Percentiles rank a stretch among this genome's conserved stretches.
These are phyloP conservation scores for Sceloporus undulatus DNA, from an alignment of 2,113 vertebrate species.

Conservation along the genomic window DNA sequence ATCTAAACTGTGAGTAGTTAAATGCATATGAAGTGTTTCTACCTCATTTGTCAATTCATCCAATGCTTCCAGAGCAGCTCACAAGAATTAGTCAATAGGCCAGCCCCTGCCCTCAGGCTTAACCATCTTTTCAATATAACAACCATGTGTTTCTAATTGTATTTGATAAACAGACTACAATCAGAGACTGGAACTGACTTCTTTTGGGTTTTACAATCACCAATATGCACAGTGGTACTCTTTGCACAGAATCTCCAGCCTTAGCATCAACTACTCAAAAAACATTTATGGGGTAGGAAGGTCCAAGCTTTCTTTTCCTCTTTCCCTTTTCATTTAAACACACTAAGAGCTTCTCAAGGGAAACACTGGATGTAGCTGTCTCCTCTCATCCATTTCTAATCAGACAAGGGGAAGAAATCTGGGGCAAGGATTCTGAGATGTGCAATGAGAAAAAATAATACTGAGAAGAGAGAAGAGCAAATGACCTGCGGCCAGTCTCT, in stretches of 20 bases:
- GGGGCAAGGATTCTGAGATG: background rate
- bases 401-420: background rate
- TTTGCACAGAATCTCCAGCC: rapidly evolving
- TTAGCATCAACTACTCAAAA: background rate
- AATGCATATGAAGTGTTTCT: too few relatives aligned
- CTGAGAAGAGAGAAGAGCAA: background rate
- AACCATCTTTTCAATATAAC: background rate
- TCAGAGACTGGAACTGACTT: background rate
- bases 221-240: background rate
- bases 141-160: background rate
- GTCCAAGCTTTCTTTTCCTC: background rate
- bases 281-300: background rate
- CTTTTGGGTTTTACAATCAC: background rate
- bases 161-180: background rate
- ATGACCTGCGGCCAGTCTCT: background rate
- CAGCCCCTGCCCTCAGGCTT: too few relatives aligned
- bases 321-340: background rate
- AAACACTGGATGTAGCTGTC: background rate
- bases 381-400: constrained; percentile 10
- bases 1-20: background rate
- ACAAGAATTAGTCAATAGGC: too few relatives aligned
- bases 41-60: too few relatives aligned
- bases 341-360: background rate
- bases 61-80: too few relatives aligned
- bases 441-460: background rate